Evolutionary conservation across 2,113 vertebrate genomes (phyloP).

Genomic region (Hyaena hyaena): DNA sequence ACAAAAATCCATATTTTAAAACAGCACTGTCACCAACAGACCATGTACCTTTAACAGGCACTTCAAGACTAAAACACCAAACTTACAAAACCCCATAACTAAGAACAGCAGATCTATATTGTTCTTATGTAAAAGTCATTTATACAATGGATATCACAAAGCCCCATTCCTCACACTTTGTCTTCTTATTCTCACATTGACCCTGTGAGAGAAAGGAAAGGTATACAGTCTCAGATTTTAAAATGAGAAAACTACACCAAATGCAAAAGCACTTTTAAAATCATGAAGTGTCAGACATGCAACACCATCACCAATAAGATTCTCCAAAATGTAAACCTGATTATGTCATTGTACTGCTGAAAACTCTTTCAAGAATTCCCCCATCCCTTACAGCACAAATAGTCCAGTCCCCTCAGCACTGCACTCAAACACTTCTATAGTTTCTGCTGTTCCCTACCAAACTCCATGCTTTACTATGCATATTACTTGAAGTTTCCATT

Average conservation of each 20-base stretch:
- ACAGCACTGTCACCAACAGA: not conserved
- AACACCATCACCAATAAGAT: not conserved
- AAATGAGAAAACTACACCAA: not conserved
- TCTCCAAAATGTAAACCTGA: slow-evolving; percentile 23
- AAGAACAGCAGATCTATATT: not conserved
- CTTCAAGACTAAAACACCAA: slow-evolving; percentile 17
- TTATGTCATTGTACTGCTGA: not conserved
- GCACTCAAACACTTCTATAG: not conserved
- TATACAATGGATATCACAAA: not conserved
- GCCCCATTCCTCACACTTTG: not conserved
- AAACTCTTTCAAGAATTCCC: not conserved
- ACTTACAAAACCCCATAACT: not conserved
- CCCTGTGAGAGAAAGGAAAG: not conserved
- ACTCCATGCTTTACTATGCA: not conserved
- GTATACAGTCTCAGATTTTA: not conserved
- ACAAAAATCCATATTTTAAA: slow-evolving; percentile 47
- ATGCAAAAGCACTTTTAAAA: slow-evolving; percentile 52
- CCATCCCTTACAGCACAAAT: not conserved
- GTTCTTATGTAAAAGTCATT: not conserved
- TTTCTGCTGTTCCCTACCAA: not conserved
- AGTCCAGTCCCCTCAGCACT: not conserved
- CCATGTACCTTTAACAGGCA: not conserved
- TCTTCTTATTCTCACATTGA: not conserved
- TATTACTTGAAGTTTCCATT: not conserved
- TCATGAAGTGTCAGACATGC: not conserved